phyloP scores from a whole-genome alignment of 1,140 invertebrate genomes.

The Danaus melanippus region DNA sequence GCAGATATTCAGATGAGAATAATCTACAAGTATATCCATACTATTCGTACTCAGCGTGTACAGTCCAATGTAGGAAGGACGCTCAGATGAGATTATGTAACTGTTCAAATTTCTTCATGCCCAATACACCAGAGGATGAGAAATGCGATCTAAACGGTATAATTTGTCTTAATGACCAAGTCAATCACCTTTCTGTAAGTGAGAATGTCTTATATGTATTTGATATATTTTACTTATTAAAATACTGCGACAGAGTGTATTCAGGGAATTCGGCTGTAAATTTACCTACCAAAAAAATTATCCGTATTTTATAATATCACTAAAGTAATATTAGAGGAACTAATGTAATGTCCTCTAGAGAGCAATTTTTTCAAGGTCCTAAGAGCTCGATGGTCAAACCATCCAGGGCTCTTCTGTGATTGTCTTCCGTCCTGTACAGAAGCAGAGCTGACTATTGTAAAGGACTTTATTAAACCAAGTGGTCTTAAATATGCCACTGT shows the following conservation, averaged over 20 bases:
- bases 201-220: neutral
- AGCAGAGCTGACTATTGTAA: constrained; percentile 73
- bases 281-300: too few species aligned
- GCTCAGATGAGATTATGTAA: constrained; percentile 76
- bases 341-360: too few species aligned
- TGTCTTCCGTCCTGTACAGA: constrained; percentile 77
- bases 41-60: constrained; percentile 80
- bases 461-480: constrained; percentile 64
- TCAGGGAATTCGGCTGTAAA: too few species aligned
- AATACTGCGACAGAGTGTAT: too few species aligned
- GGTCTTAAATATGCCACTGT: constrained; percentile 55
- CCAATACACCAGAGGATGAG: constrained; percentile 65
- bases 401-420: constrained; percentile 73
- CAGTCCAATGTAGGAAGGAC: constrained; percentile 77
- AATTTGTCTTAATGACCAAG: constrained; percentile 75
- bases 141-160: constrained; percentile 67
- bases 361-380: constrained; percentile 34
- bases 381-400: constrained; percentile 60
- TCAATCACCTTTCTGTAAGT: constrained; percentile 74
- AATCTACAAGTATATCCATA: constrained; percentile 74
- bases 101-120: constrained; percentile 79
- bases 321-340: too few species aligned
- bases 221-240: too few species aligned
- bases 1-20: constrained; percentile 78
- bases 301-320: too few species aligned